Conservation (phyloP, 2,113 vertebrate genomes). For the Rattus rattus region DNA sequence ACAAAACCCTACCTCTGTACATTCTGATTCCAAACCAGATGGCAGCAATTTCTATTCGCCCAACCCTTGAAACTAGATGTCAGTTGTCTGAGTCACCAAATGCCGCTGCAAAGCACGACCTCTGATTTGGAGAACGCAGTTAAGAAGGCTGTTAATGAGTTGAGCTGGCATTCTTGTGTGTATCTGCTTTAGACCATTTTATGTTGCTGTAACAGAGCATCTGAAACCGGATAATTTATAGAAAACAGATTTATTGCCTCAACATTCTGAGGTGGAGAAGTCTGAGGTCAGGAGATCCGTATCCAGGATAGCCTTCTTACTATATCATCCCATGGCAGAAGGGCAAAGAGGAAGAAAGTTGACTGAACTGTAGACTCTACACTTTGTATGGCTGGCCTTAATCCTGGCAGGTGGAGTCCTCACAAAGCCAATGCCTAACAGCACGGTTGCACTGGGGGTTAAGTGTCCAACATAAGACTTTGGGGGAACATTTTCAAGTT, state of each 20-base stretch:
- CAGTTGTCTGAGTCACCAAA: neutral
- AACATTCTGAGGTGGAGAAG: neutral
- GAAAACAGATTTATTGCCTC: neutral
- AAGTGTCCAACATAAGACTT: neutral
- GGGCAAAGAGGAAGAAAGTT: neutral
- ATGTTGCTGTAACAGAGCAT: neutral
- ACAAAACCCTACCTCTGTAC: neutral
- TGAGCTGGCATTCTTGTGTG: neutral
- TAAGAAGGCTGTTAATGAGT: neutral
- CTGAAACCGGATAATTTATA: no score
- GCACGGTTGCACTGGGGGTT: neutral
- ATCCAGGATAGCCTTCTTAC: neutral
- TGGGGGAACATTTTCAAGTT: neutral
- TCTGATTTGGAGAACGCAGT: neutral
- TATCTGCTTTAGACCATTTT: neutral
- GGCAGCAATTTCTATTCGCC: neutral
- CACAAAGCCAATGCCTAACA: neutral
- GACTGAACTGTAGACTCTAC: neutral
- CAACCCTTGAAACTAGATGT: neutral
- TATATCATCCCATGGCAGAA: neutral
- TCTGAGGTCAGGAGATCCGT: neutral
- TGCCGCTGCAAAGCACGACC: neutral
- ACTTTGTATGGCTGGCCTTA: neutral
- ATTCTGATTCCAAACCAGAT: neutral
- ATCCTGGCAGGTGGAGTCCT: no score